Base-by-base conservation (phyloP, 2,797 vertebrate genomes). In the Peromyscus attwateri region DNA sequence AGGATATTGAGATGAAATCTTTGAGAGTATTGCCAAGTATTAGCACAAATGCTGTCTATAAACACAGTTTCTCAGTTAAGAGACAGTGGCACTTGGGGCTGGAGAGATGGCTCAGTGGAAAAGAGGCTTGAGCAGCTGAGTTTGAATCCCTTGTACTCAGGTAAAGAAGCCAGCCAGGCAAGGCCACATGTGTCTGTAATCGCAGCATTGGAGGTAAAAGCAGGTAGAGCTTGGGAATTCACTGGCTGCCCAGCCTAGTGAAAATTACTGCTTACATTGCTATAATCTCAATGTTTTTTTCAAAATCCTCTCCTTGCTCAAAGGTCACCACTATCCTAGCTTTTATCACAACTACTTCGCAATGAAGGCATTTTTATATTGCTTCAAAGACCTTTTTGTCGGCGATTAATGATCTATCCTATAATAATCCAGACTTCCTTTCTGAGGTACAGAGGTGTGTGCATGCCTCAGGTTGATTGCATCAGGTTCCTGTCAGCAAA, bases 1-100 rank as follows among this genome's bases (percentile, higher is more conserved):
- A 90, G 87, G 92, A 90, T 70, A 40, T 92, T 87, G 40, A 90
- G 60, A 71, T 64, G 43, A 89, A 94, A 60, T 87, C 68, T 79
- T 75, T 89, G 71, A 90, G 40, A 95, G 4, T 66, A 21, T 91
- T 71, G 49, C 79, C 29, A 85, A 68, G n/a, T 52, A 62, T 91
- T 52, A 89, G 14, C 55, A 60, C 64, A 81, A 55, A 95, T 60
- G 83, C n/a, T 80, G 13, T 83, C 70, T 7, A 37, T 13, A 76
- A 68, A 46, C 71, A 84, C 29, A 27, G 11, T 87, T 87, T 90
- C 23, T 92, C 64, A 19, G 57, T 92, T 43, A 93, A 80, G 52
- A 57, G 80, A 83, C 0, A 73, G 10, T 91, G 62, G 34, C 3
- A 27, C 43, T 29, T 57, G 49, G 68, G 68, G 9, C n/a, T 73